A percentile compares a stretch with the other conserved stretches of the same genome.
Evolutionary conservation across 2,888 invertebrate species (phyloP).

Genomic region (Andrena praecox): DNA sequence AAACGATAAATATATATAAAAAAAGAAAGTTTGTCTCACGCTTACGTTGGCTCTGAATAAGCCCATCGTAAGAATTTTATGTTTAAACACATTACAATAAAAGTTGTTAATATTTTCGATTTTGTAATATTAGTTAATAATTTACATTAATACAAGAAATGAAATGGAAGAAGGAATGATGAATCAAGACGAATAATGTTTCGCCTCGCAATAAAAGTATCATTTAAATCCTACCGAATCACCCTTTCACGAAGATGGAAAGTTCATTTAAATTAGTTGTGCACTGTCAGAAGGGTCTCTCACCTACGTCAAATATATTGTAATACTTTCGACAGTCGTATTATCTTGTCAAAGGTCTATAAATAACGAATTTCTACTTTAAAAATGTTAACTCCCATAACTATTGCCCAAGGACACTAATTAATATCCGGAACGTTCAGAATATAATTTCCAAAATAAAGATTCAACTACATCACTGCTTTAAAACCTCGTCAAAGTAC

Average conservation of each 20-base stretch:
- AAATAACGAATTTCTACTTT: slow-evolving; percentile 38
- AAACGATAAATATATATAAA: slow-evolving; percentile 22
- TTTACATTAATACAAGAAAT: slow-evolving; percentile 16
- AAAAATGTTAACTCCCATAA: slow-evolving; percentile 54
- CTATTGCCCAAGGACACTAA: slow-evolving; percentile 57
- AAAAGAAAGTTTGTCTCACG: slow-evolving; percentile 21
- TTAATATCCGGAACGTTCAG: slow-evolving; percentile 55
- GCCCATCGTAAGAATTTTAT: slow-evolving; percentile 8
- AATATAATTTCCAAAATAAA: slow-evolving; percentile 58
- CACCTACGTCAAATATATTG: slow-evolving; percentile 10
- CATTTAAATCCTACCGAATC: slow-evolving; percentile 28
- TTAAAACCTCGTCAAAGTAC: slow-evolving; percentile 55
- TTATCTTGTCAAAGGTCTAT: slow-evolving; percentile 37
- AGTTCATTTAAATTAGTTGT: slow-evolving; percentile 23
- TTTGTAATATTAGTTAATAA: slow-evolving; percentile 17
- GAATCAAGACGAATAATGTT: slow-evolving; percentile 29
- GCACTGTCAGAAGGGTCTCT: slow-evolving; percentile 18
- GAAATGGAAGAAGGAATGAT: slow-evolving; percentile 52
- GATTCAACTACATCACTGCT: slow-evolving; percentile 41
- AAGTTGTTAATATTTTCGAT: slow-evolving; percentile 14
- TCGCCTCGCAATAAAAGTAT: slow-evolving; percentile 22
- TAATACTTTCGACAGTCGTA: slow-evolving; percentile 38
- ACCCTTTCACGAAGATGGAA: slow-evolving; percentile 28
- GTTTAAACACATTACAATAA: slow-evolving; percentile 8
- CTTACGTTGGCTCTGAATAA: slow-evolving; percentile 28